These are phyloP conservation scores for Muschampia staudingeri DNA, from an alignment of 2,888 invertebrate species.

Conservation along the genomic window DNA sequence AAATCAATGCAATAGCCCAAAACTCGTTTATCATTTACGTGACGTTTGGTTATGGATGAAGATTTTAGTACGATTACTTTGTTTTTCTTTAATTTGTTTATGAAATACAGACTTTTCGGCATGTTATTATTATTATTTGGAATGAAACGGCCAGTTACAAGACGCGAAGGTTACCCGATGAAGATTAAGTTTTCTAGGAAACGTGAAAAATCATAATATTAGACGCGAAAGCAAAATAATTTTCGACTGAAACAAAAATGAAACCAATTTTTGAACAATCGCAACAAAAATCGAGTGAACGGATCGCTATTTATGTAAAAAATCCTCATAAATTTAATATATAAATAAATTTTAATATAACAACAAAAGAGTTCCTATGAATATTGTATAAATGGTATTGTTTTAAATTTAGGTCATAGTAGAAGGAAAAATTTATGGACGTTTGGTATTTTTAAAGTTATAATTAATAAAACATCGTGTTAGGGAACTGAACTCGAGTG, in stretches of 20 bases:
- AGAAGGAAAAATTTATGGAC: conserved; percentile 90
- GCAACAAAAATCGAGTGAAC: conserved; percentile 83
- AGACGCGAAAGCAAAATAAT: conserved; percentile 67
- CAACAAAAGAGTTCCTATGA: conserved; percentile 92
- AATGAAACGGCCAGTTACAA: conserved; percentile 81
- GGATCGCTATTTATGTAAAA: conserved; percentile 91
- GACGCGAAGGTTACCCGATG: conserved; percentile 84
- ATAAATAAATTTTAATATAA: conserved; percentile 90
- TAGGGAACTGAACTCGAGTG: conserved; percentile 82
- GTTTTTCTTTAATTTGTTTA: conserved; percentile 75
- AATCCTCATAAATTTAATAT: conserved; percentile 90
- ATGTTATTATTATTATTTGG: conserved; percentile 82
- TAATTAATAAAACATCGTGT: conserved; percentile 86
- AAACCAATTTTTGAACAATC: conserved; percentile 74
- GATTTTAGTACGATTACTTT: conserved; percentile 73
- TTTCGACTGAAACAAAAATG: conserved; percentile 79
- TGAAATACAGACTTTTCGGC: conserved; percentile 88
- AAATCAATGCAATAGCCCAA: conserved; percentile 90
- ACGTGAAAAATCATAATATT: conserved; percentile 81
- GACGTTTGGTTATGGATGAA: conserved; percentile 77
- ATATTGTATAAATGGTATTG: conserved; percentile 91
- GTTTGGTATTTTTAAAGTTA: conserved; percentile 91
- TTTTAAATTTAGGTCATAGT: conserved; percentile 91
- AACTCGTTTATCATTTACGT: conserved; percentile 85
- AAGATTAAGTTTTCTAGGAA: conserved; percentile 87